Percentiles rank a stretch among this genome's conserved stretches.
phyloP scores from a whole-genome alignment of 64 coral and sea anemone species.

The Acropora tenuis region DNA sequence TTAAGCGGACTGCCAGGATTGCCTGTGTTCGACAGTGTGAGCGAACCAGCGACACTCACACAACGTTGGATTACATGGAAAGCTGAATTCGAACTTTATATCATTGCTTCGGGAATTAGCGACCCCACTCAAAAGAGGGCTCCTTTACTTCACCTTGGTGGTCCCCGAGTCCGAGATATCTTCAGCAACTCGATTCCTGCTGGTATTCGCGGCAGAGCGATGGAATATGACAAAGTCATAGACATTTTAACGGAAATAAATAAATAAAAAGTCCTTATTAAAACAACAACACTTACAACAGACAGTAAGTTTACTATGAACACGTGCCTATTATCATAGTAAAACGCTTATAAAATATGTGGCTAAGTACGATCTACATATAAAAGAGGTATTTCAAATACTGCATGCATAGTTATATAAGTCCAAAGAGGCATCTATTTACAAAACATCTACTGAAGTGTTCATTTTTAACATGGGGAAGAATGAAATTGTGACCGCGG shows the following conservation, averaged over 20 bases:
- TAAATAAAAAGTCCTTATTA: no score
- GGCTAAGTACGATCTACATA: no score
- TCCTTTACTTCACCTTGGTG: conserved; percentile 47
- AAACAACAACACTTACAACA: no score
- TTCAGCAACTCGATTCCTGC: conserved; percentile 26
- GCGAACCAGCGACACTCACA: conserved; percentile 43
- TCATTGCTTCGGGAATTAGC: conserved; percentile 39
- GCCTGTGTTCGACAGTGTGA: conserved; percentile 43
- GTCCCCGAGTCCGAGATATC: conserved; percentile 34
- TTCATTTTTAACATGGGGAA: no score
- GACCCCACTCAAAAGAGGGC: conserved; percentile 52
- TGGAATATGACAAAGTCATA: conserved; percentile 67
- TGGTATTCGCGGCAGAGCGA: neutral
- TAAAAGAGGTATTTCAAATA: no score
- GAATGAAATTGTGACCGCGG: no score
- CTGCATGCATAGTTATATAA: no score
- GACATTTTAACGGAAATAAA: conserved; percentile 20
- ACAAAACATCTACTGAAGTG: no score
- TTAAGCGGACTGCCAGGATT: conserved; percentile 50
- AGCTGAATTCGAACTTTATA: conserved; percentile 51
- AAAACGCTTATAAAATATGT: no score
- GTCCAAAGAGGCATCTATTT: no score
- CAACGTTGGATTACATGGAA: conserved; percentile 60
- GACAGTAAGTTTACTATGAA: no score
- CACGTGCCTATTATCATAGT: no score